Base-by-base conservation (phyloP, 2,113 vertebrate genomes). In the Muscicapa adusta region DNA sequence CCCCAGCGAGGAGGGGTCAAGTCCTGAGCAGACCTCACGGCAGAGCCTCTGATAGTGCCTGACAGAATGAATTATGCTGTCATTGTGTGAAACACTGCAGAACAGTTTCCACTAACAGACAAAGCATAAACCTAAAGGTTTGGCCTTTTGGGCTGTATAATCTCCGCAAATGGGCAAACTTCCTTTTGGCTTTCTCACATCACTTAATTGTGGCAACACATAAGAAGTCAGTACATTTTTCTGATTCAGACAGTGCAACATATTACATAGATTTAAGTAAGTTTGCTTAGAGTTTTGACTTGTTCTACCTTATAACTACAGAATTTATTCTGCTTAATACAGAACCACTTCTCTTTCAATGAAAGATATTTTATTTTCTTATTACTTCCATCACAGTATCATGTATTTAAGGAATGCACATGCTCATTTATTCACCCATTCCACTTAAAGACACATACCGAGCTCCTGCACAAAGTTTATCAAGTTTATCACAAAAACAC, bases 391-490 rank as follows among this genome's bases (percentile, higher is more conserved):
- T 43, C 61, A 71, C 56, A 71, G 48, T 45, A 54, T 34, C 2
- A 2, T 42, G 12, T 61, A 94, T 65, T 86, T 89, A 76, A 60
- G 8, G 23, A 29, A 85, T 9, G 8, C 6, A 74, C 24, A 58
- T 33, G 25, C 34, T 48, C 61, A 77, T 85, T 91, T 89, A 18
- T 47, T 91, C 72, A 93, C 29, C 47, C 93, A 56, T 80, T 94
- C 58, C 51, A 85, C 82, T 62, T 85, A 66, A 94, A 90, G 85
- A 91, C 12, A 91, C 9, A 6, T 45, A 67, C 50, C 68, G 6
- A 87, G 14, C 24, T 74, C 26, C 45, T 29, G 25, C 1, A 89
- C 0, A 1, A 86, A 89, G 53, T 47, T 92, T 90, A 76, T 0
- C 1, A 86, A 88, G 53, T 47, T 92, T 90, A 76, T 75, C 45